phyloP scores from a whole-genome alignment of 2,888 invertebrate species.

The Prosapia bicincta region DNA sequence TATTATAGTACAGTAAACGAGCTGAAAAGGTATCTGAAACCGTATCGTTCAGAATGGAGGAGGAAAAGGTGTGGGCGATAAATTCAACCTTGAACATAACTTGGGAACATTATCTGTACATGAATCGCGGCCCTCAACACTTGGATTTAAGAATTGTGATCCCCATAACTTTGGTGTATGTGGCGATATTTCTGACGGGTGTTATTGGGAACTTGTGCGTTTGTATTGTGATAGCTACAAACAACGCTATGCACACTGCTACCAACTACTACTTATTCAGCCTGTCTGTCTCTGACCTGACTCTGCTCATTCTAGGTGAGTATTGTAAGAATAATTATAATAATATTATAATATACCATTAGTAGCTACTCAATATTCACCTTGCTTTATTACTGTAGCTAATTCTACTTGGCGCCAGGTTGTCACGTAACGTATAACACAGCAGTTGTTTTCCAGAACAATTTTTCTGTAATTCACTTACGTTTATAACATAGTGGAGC shows the following conservation, averaged over 20 bases:
- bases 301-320: slow-evolving; percentile 77
- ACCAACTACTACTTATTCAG: slow-evolving; percentile 92
- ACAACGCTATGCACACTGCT: slow-evolving; percentile 80
- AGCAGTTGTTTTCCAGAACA: too few relatives aligned
- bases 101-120: slow-evolving; percentile 57
- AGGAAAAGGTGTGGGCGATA: background rate
- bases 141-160: slow-evolving; percentile 50
- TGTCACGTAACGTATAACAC: too few relatives aligned
- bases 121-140: slow-evolving; percentile 59
- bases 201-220: slow-evolving; percentile 80
- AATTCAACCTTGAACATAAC: slow-evolving; percentile 50
- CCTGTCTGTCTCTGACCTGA: slow-evolving; percentile 80
- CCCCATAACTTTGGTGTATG: slow-evolving; percentile 66
- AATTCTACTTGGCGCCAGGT: too few relatives aligned
- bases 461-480: too few relatives aligned
- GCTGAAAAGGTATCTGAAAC: too few relatives aligned
- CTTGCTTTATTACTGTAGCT: too few relatives aligned
- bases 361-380: too few relatives aligned
- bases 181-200: slow-evolving; percentile 77
- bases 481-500: too few relatives aligned
- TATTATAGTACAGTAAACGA: too few relatives aligned
- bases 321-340: too few relatives aligned
- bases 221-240: slow-evolving; percentile 77
- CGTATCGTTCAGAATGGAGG: background rate
- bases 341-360: too few relatives aligned